Base-by-base conservation (phyloP, 2,888 invertebrate species). In the Heliothis peltigera region DNA sequence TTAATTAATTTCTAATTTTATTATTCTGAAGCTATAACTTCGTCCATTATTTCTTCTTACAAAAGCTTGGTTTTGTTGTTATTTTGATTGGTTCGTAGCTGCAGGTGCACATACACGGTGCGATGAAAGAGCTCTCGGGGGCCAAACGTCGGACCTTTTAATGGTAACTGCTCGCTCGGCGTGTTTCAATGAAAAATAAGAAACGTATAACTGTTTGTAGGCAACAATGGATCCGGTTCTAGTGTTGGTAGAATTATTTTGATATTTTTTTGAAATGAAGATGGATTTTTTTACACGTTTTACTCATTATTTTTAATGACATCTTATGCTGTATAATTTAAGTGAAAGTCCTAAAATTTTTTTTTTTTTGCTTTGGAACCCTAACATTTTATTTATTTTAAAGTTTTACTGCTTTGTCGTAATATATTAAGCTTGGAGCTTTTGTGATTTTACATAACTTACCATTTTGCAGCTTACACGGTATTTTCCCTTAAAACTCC, bases 111-210 rank as follows among this genome's bases (percentile, higher is more conserved):
- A 87, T 82, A 83, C 83, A 69, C 67, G 67, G 77, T 53, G 75
- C 84, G 85, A 81, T 92, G 91, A 92, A 91, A 92, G 89, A 87
- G 86, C 87, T 87, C 91, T 91, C 90, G 70, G 71, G 87, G 87
- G 92, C 88, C 89, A 89, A 90, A 90, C 87, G 90, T 87, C 87
- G 87, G 89, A 87, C 89, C 90, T 89, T 91, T 91, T 90, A 91
- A 92, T 88, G 84, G 89, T 85, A 89, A 90, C 88, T 90, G 89
- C 87, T 88, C 86, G 83, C 85, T 86, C 84, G 66, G 83, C 60
- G 70, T 76, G 87, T 86, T 85, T 88, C 84, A 89, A 91, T 89
- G 87, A 84, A 87, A 89, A 91, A 89, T 89, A 87, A 86, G 83
- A 86, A 83, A 80, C 77, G 65, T 79, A 82, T 76, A 77, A 73